Evolutionary conservation across 2,797 vertebrate species (phyloP).

Genomic region (Alosa sapidissima): DNA sequence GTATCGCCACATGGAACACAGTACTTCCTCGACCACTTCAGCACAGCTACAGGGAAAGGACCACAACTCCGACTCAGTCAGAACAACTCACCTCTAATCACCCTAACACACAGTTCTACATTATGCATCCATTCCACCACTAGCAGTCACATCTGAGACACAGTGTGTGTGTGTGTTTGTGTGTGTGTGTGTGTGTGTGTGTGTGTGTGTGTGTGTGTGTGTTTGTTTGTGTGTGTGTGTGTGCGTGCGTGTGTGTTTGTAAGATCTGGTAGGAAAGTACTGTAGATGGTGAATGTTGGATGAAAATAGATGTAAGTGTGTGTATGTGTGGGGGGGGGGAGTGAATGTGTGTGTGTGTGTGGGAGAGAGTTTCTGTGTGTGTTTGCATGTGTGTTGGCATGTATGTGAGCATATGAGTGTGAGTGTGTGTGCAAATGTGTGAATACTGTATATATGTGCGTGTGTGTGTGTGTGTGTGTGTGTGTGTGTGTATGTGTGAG

Average conservation of each 20-base stretch:
- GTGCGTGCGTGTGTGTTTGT: neutral
- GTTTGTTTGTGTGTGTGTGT: neutral
- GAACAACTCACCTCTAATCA: neutral
- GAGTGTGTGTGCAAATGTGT: neutral
- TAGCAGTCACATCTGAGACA: neutral
- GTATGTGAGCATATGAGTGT: neutral
- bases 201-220: neutral
- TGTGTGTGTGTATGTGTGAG: neutral
- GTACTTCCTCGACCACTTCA: no score
- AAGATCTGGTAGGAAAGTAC: no score
- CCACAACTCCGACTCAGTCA: neutral
- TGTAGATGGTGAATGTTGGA: no score
- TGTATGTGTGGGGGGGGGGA: neutral
- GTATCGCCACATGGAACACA: no score
- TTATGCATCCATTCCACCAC: neutral
- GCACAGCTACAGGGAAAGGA: neutral
- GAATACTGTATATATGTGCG: neutral
- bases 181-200: neutral
- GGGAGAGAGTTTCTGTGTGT: neutral
- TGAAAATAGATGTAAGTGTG: neutral
- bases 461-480: neutral
- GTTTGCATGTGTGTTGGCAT: neutral
- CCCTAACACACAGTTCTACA: neutral
- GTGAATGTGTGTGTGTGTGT: neutral
- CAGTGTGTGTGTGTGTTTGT: neutral